Evolutionary conservation across 2,113 vertebrate genomes (phyloP).

Genomic region (Onychostruthus taczanowskii): DNA sequence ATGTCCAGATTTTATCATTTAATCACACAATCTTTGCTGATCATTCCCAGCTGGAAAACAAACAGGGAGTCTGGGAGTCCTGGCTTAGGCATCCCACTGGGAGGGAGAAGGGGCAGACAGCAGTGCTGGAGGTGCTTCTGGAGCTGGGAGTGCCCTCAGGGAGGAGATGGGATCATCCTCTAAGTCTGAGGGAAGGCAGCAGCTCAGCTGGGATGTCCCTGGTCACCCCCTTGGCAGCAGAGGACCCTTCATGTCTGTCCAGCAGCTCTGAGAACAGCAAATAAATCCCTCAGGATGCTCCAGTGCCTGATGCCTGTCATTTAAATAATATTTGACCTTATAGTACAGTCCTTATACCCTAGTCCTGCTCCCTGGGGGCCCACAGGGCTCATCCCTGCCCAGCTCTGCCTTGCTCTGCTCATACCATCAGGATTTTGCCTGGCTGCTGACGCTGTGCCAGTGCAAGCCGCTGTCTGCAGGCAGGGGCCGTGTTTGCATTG

Average conservation of each 20-base stretch:
- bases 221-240: not conserved
- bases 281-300: not conserved
- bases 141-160: not conserved
- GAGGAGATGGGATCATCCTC: not conserved
- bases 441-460: not conserved
- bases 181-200: not conserved
- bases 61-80: accelerated
- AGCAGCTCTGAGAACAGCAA: not conserved
- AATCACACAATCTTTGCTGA: not conserved
- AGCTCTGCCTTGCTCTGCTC: not conserved
- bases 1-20: not conserved
- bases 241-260: not conserved
- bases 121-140: not conserved
- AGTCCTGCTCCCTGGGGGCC: not conserved
- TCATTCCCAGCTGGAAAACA: not conserved
- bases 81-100: not conserved
- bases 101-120: not conserved
- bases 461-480: not conserved
- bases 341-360: accelerated
- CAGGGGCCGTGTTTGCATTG: not conserved
- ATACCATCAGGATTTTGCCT: not conserved
- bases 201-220: not conserved
- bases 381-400: not conserved
- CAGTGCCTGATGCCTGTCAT: not conserved
- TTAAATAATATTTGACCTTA: not conserved